Percentiles rank a stretch among this genome's conserved stretches.
Conservation (phyloP, 53 echinoderm and acorn worm species). For the Paracentrotus lividus region DNA sequence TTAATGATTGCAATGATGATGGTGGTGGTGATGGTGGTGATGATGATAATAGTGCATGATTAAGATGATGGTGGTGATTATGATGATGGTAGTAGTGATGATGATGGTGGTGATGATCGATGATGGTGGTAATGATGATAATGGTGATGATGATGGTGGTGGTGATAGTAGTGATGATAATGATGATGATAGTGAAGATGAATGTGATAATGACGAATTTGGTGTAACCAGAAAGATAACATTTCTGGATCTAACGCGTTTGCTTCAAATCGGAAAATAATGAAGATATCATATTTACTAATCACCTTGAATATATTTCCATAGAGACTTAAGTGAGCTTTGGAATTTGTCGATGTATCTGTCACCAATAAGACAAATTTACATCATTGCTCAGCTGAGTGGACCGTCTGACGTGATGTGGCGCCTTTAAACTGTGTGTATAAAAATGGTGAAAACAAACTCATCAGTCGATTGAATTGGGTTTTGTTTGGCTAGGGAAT, state of each 20-base stretch:
- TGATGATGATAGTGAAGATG: background rate
- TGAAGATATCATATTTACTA: background rate
- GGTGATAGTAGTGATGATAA: background rate
- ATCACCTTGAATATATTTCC: background rate
- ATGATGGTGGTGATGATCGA: background rate
- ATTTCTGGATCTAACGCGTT: too few relatives aligned
- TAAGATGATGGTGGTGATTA: too few relatives aligned
- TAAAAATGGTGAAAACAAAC: background rate
- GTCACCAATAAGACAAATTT: background rate
- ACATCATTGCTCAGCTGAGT: background rate
- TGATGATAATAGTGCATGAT: background rate
- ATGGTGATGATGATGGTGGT: background rate
- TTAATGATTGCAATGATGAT: background rate
- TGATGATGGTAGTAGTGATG: background rate
- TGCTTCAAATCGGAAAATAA: background rate
- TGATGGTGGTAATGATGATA: background rate
- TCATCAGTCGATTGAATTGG: background rate
- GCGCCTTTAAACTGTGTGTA: too few relatives aligned
- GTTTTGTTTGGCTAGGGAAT: background rate
- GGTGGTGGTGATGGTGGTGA: background rate
- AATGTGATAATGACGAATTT: background rate
- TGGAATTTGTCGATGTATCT: background rate
- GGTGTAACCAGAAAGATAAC: too few relatives aligned
- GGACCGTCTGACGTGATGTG: background rate
- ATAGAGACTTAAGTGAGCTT: background rate